A percentile compares a stretch with the other conserved stretches of the same genome.
Conservation (phyloP, 2,888 invertebrate species). For the Aphidoletes aphidimyza region DNA sequence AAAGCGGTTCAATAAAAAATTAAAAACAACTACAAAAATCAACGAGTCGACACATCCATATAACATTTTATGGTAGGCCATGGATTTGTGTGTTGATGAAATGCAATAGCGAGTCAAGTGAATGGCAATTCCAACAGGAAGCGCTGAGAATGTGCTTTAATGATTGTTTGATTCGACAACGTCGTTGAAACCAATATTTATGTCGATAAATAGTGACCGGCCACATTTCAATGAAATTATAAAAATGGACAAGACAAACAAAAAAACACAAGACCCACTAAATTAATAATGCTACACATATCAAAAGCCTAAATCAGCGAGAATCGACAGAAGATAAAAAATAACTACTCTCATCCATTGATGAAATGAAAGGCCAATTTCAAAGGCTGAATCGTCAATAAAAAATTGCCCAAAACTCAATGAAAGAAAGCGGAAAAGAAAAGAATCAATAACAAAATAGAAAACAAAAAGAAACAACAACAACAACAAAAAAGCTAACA, state of each 20-base stretch:
- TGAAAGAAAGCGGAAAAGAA: neutral
- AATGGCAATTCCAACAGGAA: neutral
- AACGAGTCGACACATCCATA: too few relatives aligned
- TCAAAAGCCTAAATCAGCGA: too few relatives aligned
- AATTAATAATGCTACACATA: too few relatives aligned
- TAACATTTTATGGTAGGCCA: too few relatives aligned
- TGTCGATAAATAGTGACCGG: neutral
- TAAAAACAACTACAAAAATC: too few relatives aligned
- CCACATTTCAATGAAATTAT: neutral
- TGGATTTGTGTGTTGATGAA: neutral
- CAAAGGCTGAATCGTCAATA: neutral
- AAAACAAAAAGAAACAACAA: too few relatives aligned
- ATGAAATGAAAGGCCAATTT: neutral
- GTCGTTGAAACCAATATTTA: constrained; percentile 1
- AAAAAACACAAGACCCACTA: neutral
- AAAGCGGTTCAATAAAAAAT: neutral
- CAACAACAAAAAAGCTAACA: neutral
- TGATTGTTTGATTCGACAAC: neutral
- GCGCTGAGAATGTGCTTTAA: neutral
- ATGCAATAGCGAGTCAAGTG: neutral
- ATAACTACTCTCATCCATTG: neutral
- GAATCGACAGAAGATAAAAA: too few relatives aligned
- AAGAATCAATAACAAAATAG: neutral
- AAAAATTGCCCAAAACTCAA: neutral
- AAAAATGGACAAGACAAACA: neutral